These are phyloP conservation scores for Pseudomyrmex dendroicus DNA, from an alignment of 1,140 invertebrate species.

Conservation along the genomic window DNA sequence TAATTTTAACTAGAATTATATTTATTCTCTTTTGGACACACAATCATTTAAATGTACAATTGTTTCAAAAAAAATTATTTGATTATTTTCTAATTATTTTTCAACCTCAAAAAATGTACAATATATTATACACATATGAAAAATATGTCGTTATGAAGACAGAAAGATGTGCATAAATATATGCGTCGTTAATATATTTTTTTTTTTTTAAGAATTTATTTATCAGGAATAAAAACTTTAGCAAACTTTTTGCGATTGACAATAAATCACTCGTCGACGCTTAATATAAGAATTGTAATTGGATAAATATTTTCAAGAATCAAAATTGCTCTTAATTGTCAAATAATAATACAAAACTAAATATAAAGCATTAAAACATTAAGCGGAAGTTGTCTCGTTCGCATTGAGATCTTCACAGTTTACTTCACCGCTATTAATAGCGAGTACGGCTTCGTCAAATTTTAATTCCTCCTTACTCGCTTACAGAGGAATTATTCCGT, in stretches of 20 bases:
- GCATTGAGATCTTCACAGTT: slow-evolving; percentile 74
- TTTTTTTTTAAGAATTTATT: not conserved
- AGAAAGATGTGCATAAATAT: slow-evolving; percentile 7
- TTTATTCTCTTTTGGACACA: slow-evolving; percentile 16
- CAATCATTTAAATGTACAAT: slow-evolving; percentile 28
- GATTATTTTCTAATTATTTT: not conserved
- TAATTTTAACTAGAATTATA: slow-evolving; percentile 37
- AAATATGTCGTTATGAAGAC: not conserved
- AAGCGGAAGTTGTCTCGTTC: slow-evolving; percentile 67
- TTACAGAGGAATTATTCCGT: slow-evolving; percentile 70
- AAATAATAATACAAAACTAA: not conserved
- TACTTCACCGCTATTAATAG: slow-evolving; percentile 66
- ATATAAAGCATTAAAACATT: slow-evolving; percentile 59
- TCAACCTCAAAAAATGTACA: not conserved
- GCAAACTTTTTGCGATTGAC: slow-evolving; percentile 1
- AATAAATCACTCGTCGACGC: slow-evolving; percentile 23
- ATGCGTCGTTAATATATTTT: not conserved
- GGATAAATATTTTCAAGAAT: slow-evolving; percentile 9
- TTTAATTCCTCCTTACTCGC: slow-evolving; percentile 73
- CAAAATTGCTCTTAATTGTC: slow-evolving; percentile 13
- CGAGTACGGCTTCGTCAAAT: slow-evolving; percentile 66
- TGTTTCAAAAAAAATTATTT: slow-evolving; percentile 20
- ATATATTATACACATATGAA: not conserved
- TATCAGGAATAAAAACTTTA: not conserved
- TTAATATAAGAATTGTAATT: slow-evolving; percentile 29